These are phyloP conservation scores for Aurelia sp. DNA, from an alignment of 30 jellyfish, hydroid and myxozoan genomes.

Conservation along the genomic window DNA sequence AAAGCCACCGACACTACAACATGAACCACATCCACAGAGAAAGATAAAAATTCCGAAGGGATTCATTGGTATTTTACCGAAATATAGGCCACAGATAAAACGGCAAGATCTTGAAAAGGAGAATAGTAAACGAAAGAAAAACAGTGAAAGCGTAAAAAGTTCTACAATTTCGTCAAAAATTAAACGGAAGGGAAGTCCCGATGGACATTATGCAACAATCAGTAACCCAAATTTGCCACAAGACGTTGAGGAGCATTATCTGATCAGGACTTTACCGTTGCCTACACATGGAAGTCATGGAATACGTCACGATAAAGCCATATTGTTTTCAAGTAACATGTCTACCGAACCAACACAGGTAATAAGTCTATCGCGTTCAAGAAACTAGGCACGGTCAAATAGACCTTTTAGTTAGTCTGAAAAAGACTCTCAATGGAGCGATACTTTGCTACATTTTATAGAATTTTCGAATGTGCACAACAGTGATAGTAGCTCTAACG, in stretches of 20 bases:
- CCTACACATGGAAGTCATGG: slow-evolving; percentile 68
- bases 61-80: slow-evolving; percentile 53
- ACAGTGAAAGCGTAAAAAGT: background rate
- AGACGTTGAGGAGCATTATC: slow-evolving; percentile 52
- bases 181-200: background rate
- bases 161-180: background rate
- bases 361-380: background rate
- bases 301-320: slow-evolving; percentile 22
- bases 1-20: background rate
- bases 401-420: too few relatives aligned
- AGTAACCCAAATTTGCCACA: background rate
- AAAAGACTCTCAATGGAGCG: too few relatives aligned
- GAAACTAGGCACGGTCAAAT: too few relatives aligned
- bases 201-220: background rate
- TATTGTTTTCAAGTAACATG: slow-evolving; percentile 13
- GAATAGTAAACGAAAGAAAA: background rate
- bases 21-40: slow-evolving; percentile 47
- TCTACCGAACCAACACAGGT: slow-evolving; percentile 43
- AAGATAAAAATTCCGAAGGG: slow-evolving; percentile 67
- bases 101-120: background rate
- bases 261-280: slow-evolving; percentile 50
- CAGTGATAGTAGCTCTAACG: too few relatives aligned
- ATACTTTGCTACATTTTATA: too few relatives aligned
- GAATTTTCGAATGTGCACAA: too few relatives aligned
- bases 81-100: slow-evolving; percentile 6